phyloP scores from a whole-genome alignment of 2,113 vertebrate genomes.

The Triplophysa siluroides region DNA sequence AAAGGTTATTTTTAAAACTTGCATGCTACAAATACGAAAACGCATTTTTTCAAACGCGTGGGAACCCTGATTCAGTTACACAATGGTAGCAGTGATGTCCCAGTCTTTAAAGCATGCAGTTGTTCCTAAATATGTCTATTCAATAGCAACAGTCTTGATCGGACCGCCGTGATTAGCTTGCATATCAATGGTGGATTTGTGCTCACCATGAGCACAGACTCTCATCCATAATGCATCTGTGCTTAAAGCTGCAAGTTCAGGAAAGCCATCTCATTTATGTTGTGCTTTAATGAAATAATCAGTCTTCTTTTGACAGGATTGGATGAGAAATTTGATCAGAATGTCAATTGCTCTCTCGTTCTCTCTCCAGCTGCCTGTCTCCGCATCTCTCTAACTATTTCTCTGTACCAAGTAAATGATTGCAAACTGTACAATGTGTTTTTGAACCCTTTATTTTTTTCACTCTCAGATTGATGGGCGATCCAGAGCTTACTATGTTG shows the following conservation, averaged over 20 bases:
- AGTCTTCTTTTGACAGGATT: conserved; percentile 72
- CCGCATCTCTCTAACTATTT: neutral
- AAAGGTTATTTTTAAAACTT: no score
- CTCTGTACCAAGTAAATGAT: neutral
- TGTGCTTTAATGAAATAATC: conserved; percentile 73
- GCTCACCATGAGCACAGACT: conserved; percentile 54
- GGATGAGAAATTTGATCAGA: conserved; percentile 45
- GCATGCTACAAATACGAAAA: no score
- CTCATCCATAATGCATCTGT: conserved; percentile 75
- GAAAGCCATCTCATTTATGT: conserved; percentile 60
- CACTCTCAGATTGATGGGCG: conserved; percentile 85
- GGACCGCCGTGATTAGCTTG: conserved; percentile 69
- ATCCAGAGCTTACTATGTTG: conserved; percentile 86
- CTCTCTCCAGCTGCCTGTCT: neutral
- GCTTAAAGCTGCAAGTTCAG: conserved; percentile 65
- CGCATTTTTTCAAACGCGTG: no score
- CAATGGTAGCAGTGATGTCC: neutral
- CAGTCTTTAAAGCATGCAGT: conserved; percentile 34
- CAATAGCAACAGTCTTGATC: conserved; percentile 59
- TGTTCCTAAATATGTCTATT: conserved; percentile 53
- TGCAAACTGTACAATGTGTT: neutral
- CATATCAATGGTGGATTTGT: conserved; percentile 71
- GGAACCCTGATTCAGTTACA: neutral
- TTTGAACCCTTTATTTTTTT: conserved; percentile 63
- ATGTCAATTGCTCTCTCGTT: neutral